These are phyloP conservation scores for Leptobrachium ailaonicum DNA, from an alignment of 2,113 vertebrate genomes.

Conservation along the genomic window DNA sequence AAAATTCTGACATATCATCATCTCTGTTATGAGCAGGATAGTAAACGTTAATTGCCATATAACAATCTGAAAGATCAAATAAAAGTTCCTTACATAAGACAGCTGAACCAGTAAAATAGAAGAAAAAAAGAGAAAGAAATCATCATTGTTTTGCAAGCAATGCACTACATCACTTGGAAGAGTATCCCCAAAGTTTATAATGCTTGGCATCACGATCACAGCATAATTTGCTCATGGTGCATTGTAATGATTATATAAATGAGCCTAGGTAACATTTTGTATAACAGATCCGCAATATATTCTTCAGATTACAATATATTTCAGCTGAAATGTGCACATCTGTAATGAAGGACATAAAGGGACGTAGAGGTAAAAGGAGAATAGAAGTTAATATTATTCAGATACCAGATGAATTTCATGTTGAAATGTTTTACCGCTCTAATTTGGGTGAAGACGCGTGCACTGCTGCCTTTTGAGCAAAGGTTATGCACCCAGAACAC, in stretches of 20 bases:
- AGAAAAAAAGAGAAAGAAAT: no score
- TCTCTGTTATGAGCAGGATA: no score
- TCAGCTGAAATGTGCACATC: conserved; percentile 4
- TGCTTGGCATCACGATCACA: not conserved
- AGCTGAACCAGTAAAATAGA: not conserved
- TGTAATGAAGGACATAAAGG: not conserved
- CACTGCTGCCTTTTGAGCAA: conserved; percentile 14
- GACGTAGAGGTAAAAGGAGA: not conserved
- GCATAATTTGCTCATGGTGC: not conserved
- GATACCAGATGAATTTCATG: not conserved
- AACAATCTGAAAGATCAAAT: no score
- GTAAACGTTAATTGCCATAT: no score
- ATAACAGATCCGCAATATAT: conserved; percentile 2
- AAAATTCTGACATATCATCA: no score
- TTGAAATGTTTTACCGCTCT: not conserved
- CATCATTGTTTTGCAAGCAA: not conserved
- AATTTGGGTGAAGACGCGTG: not conserved
- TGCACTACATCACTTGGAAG: not conserved
- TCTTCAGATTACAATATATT: not conserved
- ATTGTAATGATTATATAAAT: conserved; percentile 18
- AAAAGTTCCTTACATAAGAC: not conserved
- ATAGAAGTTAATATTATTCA: not conserved
- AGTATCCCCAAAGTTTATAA: not conserved
- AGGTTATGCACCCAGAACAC: conserved; percentile 15
- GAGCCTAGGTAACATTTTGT: not conserved